These are phyloP conservation scores for Neogobius melanostomus DNA, from an alignment of 2,113 vertebrate species.

Conservation along the genomic window DNA sequence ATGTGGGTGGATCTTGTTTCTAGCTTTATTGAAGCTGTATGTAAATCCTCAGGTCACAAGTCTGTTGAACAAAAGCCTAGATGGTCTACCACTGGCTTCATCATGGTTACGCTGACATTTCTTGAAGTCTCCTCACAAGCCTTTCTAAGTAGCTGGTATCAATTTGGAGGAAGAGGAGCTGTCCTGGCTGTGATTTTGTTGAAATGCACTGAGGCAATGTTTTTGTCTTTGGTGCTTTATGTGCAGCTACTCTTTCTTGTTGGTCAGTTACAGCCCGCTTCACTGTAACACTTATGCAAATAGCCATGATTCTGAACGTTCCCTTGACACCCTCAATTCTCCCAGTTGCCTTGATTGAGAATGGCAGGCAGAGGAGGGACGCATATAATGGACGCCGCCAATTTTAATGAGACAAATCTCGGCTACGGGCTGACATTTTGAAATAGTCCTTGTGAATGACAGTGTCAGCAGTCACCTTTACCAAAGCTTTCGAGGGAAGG, in stretches of 20 bases:
- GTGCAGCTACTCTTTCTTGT: constrained; percentile 40
- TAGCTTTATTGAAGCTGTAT: constrained; percentile 48
- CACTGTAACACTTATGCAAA: constrained; percentile 57
- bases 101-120: constrained; percentile 34
- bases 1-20: constrained; percentile 40
- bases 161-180: constrained; percentile 35
- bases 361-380: constrained; percentile 57
- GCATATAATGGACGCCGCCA: constrained; percentile 64
- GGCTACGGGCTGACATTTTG: constrained; percentile 77
- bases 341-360: constrained; percentile 59
- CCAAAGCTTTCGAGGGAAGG: constrained; percentile 68
- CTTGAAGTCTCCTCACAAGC: constrained; percentile 47
- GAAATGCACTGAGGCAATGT: constrained; percentile 18
- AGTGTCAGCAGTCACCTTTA: constrained; percentile 78
- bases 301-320: constrained; percentile 52
- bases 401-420: constrained; percentile 79
- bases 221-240: constrained; percentile 31
- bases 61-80: constrained; percentile 51
- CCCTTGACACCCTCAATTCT: constrained; percentile 52
- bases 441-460: constrained; percentile 77
- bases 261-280: constrained; percentile 47
- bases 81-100: constrained; percentile 42
- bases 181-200: constrained; percentile 35
- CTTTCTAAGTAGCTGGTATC: constrained; percentile 29
- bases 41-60: constrained; percentile 61